Evolutionary conservation across 2,113 vertebrate species (phyloP).

Genomic region (rat (Rattus norvegicus)): GRCr8 NC_086021.1:50039001-50039500

Average conservation of each 20-base stretch:
- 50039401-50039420: neutral
- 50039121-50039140: neutral
- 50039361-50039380: conserved; percentile 14
- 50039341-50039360: neutral
- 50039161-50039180: neutral
- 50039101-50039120: neutral
- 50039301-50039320: neutral
- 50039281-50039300: neutral
- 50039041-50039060: no score
- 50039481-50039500: no score
- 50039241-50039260: conserved; percentile 42
- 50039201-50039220: neutral
- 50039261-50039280: neutral
- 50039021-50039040: neutral
- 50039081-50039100: no score
- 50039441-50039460: no score
- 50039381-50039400: neutral
- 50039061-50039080: no score
- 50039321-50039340: conserved; percentile 21
- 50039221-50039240: neutral
- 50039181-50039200: neutral
- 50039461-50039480: no score
- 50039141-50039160: neutral
- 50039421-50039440: no score
- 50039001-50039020: neutral